Percentiles rank a stretch among this genome's conserved stretches.
These are phyloP conservation scores for Leptoteleia sp. DNA, from an alignment of 1,140 invertebrate species.

Conservation along the genomic window DNA sequence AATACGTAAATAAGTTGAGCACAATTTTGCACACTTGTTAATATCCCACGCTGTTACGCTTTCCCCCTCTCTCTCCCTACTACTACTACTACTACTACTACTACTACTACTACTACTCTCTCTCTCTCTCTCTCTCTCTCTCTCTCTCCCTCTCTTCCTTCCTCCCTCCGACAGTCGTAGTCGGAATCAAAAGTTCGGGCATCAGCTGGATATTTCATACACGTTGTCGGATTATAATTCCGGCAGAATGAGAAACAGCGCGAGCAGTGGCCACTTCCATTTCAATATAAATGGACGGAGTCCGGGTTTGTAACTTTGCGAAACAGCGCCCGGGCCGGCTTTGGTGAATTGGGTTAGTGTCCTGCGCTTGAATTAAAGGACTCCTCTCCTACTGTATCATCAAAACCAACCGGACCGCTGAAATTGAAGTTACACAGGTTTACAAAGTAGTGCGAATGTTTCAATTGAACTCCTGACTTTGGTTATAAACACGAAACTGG, in stretches of 20 bases:
- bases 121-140: too few species aligned
- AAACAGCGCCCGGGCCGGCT: conserved; percentile 37
- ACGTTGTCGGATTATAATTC: conserved; percentile 45
- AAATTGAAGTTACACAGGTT: conserved; percentile 55
- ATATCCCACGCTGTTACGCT: conserved; percentile 15
- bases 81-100: too few species aligned
- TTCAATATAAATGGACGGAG: conserved; percentile 58
- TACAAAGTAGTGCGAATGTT: conserved; percentile 49
- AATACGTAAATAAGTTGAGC: conserved; percentile 29
- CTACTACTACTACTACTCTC: too few species aligned
- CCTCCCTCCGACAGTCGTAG: too few species aligned
- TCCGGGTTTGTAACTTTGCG: conserved; percentile 36
- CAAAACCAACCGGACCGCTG: conserved; percentile 18
- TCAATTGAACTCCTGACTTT: conserved; percentile 48
- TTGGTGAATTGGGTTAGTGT: conserved; percentile 52
- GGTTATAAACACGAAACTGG: conserved; percentile 51
- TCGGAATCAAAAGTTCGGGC: conserved; percentile 29
- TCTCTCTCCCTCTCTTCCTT: too few species aligned
- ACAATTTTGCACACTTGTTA: conserved; percentile 20
- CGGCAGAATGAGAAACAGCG: conserved; percentile 16
- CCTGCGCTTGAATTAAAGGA: conserved; percentile 57
- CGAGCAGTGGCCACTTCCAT: conserved; percentile 32
- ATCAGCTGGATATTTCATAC: conserved; percentile 42
- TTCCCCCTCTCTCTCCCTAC: too few species aligned
- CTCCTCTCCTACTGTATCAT: conserved; percentile 39